Evolutionary conservation across 2,113 vertebrate genomes (phyloP), one percentile per base, ranked within the genome.

Genomic region (Atrichornis clamosus): DNA sequence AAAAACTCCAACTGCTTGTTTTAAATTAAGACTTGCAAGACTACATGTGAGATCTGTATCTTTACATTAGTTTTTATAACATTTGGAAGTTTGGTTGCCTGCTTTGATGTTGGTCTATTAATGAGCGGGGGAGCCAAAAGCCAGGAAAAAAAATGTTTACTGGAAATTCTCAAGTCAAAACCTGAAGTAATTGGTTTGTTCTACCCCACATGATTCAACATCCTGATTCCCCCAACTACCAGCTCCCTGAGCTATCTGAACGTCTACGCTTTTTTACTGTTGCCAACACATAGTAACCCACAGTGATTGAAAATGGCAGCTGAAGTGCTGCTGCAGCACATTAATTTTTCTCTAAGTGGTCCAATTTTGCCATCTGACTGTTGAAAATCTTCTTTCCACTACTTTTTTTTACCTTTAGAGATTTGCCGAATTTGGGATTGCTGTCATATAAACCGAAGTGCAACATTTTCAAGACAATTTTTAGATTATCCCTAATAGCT

Each of bases 51-150:
- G 96, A 98, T 97, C 95, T 92, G 56, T 98, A 97, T 97, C 97
- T 97, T 98, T 97, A 97, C 90, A 96, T 97, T 98, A 97, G 96
- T 97, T 98, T 97, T 98, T 98, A 97, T 97, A 97, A 97, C 98
- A 98, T 98, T 98, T 97, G 96, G 94, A 98, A 98, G 98, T 98
- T 97, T 97, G 98, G 98, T 98, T 98, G 97, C 98, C 98, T 97
- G 87, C 97, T 98, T 98, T 99, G 98, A 99, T 98, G 97, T 98
- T 60, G 95, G 94, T 94, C 96, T 95, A 95, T 97, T 98, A 98
- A 98, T 96, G 96, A 97, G 93, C 59, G 91, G 85, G 72, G 64
- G 76, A 97, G 86, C 76, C 90, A 97, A 98, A 96, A 80, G 79
- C 91, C 95, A 95, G 69, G 55, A 80, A 90, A 84, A 89, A 91